Evolutionary conservation across 1,140 invertebrate genomes (phyloP).

Genomic region (Penaeus indicus): DNA sequence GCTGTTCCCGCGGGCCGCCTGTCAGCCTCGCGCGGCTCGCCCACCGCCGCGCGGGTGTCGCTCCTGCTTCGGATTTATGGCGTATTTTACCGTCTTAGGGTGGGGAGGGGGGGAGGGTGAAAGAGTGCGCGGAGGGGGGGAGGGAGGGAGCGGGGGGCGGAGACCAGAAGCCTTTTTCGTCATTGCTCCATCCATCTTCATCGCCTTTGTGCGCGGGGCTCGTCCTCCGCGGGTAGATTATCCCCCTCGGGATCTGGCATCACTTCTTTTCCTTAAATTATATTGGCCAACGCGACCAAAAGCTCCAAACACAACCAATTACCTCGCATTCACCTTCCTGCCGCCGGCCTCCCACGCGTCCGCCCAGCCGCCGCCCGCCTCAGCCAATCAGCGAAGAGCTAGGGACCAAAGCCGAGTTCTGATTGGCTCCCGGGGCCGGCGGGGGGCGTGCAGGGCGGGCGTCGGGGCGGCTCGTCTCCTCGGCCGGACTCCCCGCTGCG

Average conservation of each 20-base stretch:
- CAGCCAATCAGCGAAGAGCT: conserved; percentile 12
- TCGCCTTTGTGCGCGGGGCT: conserved; percentile 36
- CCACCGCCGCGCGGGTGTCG: conserved; percentile 2
- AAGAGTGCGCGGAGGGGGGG: background rate
- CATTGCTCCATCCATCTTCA: conserved; percentile 47
- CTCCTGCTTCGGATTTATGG: conserved; percentile 32
- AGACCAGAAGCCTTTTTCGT: too few relatives aligned
- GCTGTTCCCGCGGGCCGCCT: background rate
- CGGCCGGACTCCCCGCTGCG: conserved; percentile 44
- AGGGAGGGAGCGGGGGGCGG: background rate
- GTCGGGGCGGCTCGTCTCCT: background rate
- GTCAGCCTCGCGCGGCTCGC: background rate
- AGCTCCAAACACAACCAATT: conserved; percentile 56
- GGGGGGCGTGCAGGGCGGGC: too few relatives aligned
- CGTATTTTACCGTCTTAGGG: conserved; percentile 22
- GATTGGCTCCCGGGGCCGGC: conserved; percentile 6
- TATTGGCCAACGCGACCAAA: conserved; percentile 57
- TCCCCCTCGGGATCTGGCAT: conserved; percentile 42
- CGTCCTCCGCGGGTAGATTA: conserved; percentile 50
- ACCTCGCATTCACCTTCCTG: conserved; percentile 56
- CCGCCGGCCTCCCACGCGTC: background rate
- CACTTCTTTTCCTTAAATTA: conserved; percentile 58
- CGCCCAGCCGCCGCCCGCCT: background rate
- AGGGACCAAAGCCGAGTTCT: background rate
- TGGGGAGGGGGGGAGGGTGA: background rate